Base-by-base conservation (phyloP, 2,888 invertebrate species). In the Hedya salicella region DNA sequence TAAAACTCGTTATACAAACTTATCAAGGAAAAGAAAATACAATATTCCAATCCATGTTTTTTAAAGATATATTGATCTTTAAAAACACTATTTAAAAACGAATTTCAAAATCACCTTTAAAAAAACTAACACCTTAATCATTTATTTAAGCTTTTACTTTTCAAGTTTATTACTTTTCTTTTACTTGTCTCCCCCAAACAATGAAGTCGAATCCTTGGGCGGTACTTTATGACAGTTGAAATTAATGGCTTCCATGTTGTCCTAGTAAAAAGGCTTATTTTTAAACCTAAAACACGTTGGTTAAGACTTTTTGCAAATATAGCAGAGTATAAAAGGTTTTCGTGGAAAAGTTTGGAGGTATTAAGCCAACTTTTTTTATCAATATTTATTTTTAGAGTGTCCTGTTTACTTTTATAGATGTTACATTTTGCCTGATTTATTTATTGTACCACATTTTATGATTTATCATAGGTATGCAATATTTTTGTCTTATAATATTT, bases 151-250 rank as follows among this genome's bases (percentile, higher is more conserved):
- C 54, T 53, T 40, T 21, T 16, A 11, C 14, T 56, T 21, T 44
- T 36, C 2, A 8, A 11, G 9, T 5, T 9, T 54, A 19, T 32
- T 44, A 11, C 14, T 56, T 44, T 56, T 44, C 56, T 42, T 30
- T 8, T 13, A 56, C 30, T 44, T 56, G 40, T 16, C 30, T 44
- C 42, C 42, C 44, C 8, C 53, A 44, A 56, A 56, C 44, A 56
- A 56, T 44, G 56, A 44, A 56, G 30, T 44, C 42, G 13, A 56
- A 44, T 44, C 44, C 56, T 30, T 13, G 42, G 30, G 5, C 25
- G 25, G 21, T 44, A 56, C 44, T 56, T 44, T 56, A 56, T 56
- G 56, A 56, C 56, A 56, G 56, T 56, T 56, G 17, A 56, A 16
- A 56, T 56, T 56, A 56, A 42, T 56, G 56, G 44, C 13, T 11